Percentiles rank a stretch among this genome's conserved stretches.
phyloP scores from a whole-genome alignment of 2,888 invertebrate species.

The Pachymerium ferrugineum region DNA sequence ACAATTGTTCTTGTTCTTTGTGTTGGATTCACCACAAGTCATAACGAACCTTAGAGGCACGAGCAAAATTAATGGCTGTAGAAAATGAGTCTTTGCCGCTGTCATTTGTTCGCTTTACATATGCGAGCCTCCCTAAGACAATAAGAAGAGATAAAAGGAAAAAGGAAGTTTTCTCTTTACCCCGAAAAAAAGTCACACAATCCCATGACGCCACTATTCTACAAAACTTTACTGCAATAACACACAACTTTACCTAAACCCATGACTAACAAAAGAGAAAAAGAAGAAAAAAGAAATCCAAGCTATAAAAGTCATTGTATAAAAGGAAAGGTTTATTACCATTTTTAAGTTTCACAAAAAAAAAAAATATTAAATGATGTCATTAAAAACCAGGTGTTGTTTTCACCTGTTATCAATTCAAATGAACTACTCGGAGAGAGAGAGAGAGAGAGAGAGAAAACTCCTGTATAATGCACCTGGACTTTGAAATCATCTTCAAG shows the following conservation, averaged over 20 bases:
- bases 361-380: too few species aligned
- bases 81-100: neutral
- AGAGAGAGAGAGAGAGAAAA: too few species aligned
- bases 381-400: too few species aligned
- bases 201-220: neutral
- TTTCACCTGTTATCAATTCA: too few species aligned
- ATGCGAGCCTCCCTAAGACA: neutral
- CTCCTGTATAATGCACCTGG: neutral
- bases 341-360: too few species aligned
- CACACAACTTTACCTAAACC: neutral
- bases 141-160: neutral
- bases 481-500: neutral
- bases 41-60: neutral
- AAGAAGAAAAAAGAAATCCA: neutral
- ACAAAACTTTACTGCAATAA: neutral
- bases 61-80: neutral
- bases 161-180: neutral
- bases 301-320: neutral
- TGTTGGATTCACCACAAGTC: neutral
- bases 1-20: neutral
- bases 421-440: neutral
- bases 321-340: too few species aligned
- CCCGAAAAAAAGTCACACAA: neutral
- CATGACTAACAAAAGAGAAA: neutral
- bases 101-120: neutral